Percentiles rank a stretch among this genome's conserved stretches.
Evolutionary conservation across 2,113 vertebrate genomes (phyloP).

Genomic region (Orientallactaga bullata): DNA sequence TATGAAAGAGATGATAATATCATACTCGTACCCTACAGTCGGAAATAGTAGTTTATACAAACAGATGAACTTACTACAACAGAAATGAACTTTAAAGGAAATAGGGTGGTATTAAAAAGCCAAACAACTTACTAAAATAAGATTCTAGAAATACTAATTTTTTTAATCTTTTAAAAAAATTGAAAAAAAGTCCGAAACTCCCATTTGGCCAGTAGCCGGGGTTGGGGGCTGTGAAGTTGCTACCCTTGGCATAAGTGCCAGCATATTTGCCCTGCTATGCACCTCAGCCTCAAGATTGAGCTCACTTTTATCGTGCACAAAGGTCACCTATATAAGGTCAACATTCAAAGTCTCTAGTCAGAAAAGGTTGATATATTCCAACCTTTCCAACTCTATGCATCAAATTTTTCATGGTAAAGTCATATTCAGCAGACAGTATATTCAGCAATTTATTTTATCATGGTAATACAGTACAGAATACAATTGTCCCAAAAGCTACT

Average conservation of each 20-base stretch:
- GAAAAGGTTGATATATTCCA: constrained; percentile 91
- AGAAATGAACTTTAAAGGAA: constrained; percentile 58
- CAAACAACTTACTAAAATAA: constrained; percentile 76
- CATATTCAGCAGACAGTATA: constrained; percentile 89
- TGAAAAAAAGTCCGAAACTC: constrained; percentile 45
- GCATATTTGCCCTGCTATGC: constrained; percentile 75
- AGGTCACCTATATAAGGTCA: constrained; percentile 90
- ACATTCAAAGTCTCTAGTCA: constrained; percentile 91
- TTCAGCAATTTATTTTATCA: constrained; percentile 89
- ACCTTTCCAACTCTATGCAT: constrained; percentile 89
- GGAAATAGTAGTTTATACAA: constrained; percentile 75
- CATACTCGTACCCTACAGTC: constrained; percentile 62
- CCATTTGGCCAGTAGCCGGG: constrained; percentile 74
- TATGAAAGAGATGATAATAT: constrained; percentile 68
- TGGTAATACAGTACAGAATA: constrained; percentile 86
- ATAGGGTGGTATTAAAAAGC: background rate
- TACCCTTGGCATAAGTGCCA: constrained; percentile 74
- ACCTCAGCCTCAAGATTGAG: constrained; percentile 90
- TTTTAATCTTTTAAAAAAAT: background rate
- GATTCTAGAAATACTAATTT: constrained; percentile 68
- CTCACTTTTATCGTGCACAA: constrained; percentile 90
- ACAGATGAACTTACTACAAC: constrained; percentile 60
- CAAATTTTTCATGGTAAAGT: constrained; percentile 91
- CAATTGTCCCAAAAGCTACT: constrained; percentile 85
- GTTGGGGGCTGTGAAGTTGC: constrained; percentile 69